Conservation (phyloP, 2,797 vertebrate genomes). For the Anguilla megastoma region DNA sequence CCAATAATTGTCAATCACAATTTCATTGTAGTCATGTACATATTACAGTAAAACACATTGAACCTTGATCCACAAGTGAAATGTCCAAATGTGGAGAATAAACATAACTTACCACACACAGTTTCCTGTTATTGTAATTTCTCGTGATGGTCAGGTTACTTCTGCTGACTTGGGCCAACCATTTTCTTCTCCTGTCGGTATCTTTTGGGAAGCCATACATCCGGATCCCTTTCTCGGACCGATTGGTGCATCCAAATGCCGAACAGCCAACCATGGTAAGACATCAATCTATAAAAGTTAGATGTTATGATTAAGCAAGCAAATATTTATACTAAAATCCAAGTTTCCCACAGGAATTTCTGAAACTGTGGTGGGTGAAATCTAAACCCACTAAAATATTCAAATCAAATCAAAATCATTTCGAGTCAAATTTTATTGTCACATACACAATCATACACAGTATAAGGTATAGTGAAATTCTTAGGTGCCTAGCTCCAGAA, state of each 20-base stretch:
- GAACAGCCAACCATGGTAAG: constrained; percentile 16
- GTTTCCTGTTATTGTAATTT: constrained; percentile 13
- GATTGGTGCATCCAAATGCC: constrained; percentile 18
- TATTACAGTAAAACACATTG: constrained; percentile 21
- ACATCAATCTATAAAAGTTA: constrained; percentile 1
- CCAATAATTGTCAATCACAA: constrained; percentile 6
- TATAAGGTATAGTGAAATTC: no score
- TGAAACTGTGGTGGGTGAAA: no score
- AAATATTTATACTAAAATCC: no score
- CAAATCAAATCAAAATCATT: no score
- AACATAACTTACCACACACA: constrained; percentile 5
- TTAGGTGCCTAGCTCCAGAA: no score
- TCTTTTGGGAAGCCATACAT: constrained; percentile 13
- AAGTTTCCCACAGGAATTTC: no score
- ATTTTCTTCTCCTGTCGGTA: constrained; percentile 5
- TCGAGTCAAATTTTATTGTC: no score
- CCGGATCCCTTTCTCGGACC: neutral
- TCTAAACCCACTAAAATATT: no score
- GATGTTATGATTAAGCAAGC: neutral
- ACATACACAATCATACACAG: no score
- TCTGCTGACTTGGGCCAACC: neutral
- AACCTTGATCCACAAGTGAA: constrained; percentile 15
- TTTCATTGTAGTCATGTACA: constrained; percentile 16
- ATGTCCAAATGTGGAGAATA: neutral
- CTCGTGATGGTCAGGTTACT: neutral